A percentile compares a stretch with the other conserved stretches of the same genome.
These are phyloP conservation scores for Labeo calbasu DNA, from an alignment of 2,797 vertebrate genomes.

Conservation along the genomic window DNA sequence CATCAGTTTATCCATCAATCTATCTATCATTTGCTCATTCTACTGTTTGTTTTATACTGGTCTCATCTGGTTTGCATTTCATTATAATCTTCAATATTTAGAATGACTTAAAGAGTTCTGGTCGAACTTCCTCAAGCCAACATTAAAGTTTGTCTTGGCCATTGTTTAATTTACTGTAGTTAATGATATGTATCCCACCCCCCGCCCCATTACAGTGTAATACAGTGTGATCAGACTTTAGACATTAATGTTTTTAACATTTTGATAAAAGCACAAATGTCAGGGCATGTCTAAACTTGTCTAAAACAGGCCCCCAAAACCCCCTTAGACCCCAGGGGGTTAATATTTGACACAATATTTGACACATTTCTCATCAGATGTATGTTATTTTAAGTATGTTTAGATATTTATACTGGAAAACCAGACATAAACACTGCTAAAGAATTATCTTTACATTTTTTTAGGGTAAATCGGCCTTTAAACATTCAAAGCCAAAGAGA, in stretches of 20 bases:
- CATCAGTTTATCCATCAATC: not conserved
- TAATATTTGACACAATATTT: not conserved
- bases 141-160: not conserved
- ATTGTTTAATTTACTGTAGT: not conserved
- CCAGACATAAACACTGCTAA: not conserved
- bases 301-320: too few relatives aligned
- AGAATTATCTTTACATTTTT: not conserved
- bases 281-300: too few relatives aligned
- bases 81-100: not conserved
- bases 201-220: too few relatives aligned
- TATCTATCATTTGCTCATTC: not conserved
- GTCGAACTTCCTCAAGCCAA: not conserved
- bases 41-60: not conserved
- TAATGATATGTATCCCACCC: not conserved
- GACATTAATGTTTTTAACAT: too few relatives aligned
- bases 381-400: not conserved
- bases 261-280: too few relatives aligned
- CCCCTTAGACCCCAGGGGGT: too few relatives aligned
- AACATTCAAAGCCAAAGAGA: not conserved
- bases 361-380: not conserved
- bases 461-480: not conserved
- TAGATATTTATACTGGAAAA: constrained; percentile 7
- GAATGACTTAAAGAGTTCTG: not conserved
- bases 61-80: not conserved
- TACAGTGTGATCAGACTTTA: too few relatives aligned